Conservation (phyloP, 2,113 vertebrate genomes). For the Chunga burmeisteri region DNA sequence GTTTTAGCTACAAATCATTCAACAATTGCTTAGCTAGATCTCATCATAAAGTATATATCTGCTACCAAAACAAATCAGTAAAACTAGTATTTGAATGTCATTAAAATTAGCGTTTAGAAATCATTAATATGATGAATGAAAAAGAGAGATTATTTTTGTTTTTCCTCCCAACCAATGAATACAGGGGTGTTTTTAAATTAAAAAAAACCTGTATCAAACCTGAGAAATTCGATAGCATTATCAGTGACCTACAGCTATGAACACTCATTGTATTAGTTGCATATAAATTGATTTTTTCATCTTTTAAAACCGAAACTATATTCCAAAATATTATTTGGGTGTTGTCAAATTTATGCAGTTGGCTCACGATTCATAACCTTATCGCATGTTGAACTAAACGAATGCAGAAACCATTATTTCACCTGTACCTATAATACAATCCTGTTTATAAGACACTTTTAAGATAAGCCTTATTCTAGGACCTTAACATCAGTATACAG, state of each 20-base stretch:
- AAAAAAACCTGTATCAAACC: not conserved
- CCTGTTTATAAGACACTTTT: not conserved
- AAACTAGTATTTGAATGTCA: not conserved
- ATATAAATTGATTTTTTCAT: not conserved
- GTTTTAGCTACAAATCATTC: not conserved
- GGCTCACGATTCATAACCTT: not conserved
- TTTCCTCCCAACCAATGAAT: not conserved
- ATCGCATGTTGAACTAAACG: not conserved
- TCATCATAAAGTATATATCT: not conserved
- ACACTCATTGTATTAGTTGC: not conserved
- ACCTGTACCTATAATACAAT: not conserved
- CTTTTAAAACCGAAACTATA: not conserved
- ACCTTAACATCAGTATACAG: accelerated
- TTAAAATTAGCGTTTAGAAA: not conserved
- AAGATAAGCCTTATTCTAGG: not conserved
- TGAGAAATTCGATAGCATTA: not conserved
- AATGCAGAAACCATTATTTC: not conserved
- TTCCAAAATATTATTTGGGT: not conserved
- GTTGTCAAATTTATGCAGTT: not conserved
- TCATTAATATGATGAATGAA: not conserved
- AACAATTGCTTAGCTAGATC: not conserved
- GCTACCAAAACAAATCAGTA: not conserved
- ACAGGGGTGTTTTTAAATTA: no score
- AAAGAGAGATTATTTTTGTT: accelerated
- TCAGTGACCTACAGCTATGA: not conserved